Evolutionary conservation across 2,113 vertebrate species (phyloP), one percentile per base, ranked within the genome.

Genomic region (Psilopsiagon aymara): DNA sequence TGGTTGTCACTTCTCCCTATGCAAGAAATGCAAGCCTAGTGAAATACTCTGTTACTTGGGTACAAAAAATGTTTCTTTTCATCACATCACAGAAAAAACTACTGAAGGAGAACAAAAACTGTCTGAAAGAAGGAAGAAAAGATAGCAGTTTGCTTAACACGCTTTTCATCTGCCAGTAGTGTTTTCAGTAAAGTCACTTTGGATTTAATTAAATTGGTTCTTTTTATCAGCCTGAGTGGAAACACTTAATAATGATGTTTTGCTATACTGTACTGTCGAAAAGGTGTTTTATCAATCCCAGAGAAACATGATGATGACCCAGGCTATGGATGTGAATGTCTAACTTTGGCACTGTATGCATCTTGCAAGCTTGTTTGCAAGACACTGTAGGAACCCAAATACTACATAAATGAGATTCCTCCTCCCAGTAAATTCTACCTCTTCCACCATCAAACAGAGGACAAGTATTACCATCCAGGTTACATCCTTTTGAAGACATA

Each of bases 121-220:
- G 37, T 17, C 44, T 33, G 37, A 90, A 90, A 57, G 9, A 90
- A 85, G 21, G 43, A 88, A 78, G 29, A 83, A 70, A 76, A 90
- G 24, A 91, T 11, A 71, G 55, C 9, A 53, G 12, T 47, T 70
- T 78, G 28, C 15, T 78, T 89, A 59, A 59, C 25, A 75, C 0
- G 7, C 11, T 89, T 91, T 95, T 92, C 64, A 78, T 71, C 60
- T 68, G 55, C 51, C 74, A 82, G n/a, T 46, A 78, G 52, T 29
- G 31, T 67, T 77, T 81, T 74, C 27, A 89, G 46, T 86, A 71
- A 44, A 81, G 46, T 78, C 64, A 81, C n/a, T 92, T 70, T 55
- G 37, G 60, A 83, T 70, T 90, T 83, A 84, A 87, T 93, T 93
- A 81, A 97, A 84, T 91, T 82, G 53, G 51, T 70, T 92, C 62